phyloP scores from a whole-genome alignment of 2,113 vertebrate genomes.

The Genyomyrus donnyi region DNA sequence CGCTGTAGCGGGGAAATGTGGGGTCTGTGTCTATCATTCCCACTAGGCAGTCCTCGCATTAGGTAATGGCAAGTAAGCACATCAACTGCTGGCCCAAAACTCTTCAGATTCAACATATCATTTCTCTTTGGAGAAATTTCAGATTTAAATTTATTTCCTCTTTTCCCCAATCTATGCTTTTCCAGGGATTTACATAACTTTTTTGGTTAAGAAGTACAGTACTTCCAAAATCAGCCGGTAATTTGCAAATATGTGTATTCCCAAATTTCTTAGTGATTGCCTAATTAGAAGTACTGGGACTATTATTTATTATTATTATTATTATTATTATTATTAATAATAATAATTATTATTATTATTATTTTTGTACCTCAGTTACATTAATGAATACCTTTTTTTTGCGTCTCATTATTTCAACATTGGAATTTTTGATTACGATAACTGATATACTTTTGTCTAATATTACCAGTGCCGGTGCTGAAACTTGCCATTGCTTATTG shows the following conservation, averaged over 20 bases:
- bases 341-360: too few relatives aligned
- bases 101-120: background rate
- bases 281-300: background rate
- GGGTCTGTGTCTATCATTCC: background rate
- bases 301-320: background rate
- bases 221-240: background rate
- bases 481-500: background rate
- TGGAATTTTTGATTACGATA: background rate
- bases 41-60: background rate
- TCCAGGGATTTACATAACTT: background rate
- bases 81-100: background rate
- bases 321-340: too few relatives aligned
- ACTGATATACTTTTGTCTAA: background rate
- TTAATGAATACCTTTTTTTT: background rate
- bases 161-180: background rate
- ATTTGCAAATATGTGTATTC: background rate
- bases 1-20: background rate
- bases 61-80: background rate
- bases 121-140: background rate
- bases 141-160: background rate
- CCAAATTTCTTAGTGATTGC: background rate
- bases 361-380: background rate
- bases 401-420: background rate
- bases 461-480: background rate
- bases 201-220: background rate